Evolutionary conservation across 1,140 invertebrate genomes (phyloP).

Genomic region (Steinernema khuongi): DNA sequence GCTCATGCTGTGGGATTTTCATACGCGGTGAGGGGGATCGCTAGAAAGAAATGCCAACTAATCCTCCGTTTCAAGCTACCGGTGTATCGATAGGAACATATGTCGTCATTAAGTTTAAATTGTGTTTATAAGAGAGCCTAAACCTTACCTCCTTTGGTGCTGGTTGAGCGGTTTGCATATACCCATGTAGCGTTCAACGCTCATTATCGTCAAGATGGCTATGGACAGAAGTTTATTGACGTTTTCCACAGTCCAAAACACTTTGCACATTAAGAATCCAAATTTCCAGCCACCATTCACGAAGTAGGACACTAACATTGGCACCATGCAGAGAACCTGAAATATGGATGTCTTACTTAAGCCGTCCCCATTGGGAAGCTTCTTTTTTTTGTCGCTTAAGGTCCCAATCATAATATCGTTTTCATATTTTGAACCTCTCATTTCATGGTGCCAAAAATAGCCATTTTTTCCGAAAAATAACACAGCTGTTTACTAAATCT

Average conservation of each 20-base stretch:
- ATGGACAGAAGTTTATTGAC: not conserved
- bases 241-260: constrained; percentile 6
- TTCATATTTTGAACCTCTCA: too few relatives aligned
- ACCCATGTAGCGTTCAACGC: not conserved
- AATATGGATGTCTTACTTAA: not conserved
- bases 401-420: too few relatives aligned
- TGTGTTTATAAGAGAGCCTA: not conserved
- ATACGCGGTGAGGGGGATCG: too few relatives aligned
- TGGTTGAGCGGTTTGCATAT: not conserved
- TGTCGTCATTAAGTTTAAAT: not conserved
- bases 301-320: not conserved
- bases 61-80: too few relatives aligned
- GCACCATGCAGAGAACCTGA: not conserved
- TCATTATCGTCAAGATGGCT: not conserved
- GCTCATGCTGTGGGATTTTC: too few relatives aligned
- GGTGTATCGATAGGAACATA: too few relatives aligned
- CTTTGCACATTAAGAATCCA: not conserved
- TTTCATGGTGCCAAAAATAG: too few relatives aligned
- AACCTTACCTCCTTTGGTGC: not conserved
- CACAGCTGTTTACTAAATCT: too few relatives aligned
- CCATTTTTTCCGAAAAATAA: too few relatives aligned
- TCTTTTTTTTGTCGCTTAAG: not conserved
- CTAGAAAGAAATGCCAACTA: too few relatives aligned
- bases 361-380: not conserved
- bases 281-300: not conserved